phyloP scores from a whole-genome alignment of 2,113 vertebrate genomes.

The Thamnaconus septentrionalis region DNA sequence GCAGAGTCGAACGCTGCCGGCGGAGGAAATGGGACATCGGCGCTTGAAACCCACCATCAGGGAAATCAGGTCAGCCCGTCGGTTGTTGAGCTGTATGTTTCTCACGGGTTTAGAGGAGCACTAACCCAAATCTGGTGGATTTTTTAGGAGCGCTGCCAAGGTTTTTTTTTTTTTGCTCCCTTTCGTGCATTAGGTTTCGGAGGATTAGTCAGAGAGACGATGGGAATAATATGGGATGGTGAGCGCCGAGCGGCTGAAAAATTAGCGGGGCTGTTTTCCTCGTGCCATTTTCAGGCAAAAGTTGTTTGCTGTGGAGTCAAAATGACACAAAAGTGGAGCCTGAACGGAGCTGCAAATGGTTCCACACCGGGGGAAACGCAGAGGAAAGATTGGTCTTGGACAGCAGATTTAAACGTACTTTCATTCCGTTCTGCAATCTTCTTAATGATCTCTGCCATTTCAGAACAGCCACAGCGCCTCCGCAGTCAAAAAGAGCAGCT shows the following conservation, averaged over 20 bases:
- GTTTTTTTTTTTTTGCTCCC: slow-evolving; percentile 2
- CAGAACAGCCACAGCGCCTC: no score
- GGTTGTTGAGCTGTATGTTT: slow-evolving; percentile 40
- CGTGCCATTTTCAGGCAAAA: background rate
- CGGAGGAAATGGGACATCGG: slow-evolving; percentile 40
- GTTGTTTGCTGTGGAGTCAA: background rate
- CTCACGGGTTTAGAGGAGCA: slow-evolving; percentile 29
- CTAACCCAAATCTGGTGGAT: slow-evolving; percentile 46
- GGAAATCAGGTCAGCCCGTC: slow-evolving; percentile 56
- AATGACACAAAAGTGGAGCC: slow-evolving; percentile 3
- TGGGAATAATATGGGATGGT: slow-evolving; percentile 8
- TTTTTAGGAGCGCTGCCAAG: slow-evolving; percentile 12
- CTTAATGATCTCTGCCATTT: no score
- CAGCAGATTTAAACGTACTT: background rate
- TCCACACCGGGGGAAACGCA: background rate
- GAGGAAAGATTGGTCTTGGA: background rate
- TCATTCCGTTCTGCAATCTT: background rate
- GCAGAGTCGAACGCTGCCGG: slow-evolving; percentile 41
- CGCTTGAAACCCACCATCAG: slow-evolving; percentile 13
- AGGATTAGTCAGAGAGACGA: slow-evolving; percentile 4
- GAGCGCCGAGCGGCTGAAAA: slow-evolving; percentile 8
- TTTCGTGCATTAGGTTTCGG: slow-evolving; percentile 21
- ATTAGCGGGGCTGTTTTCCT: slow-evolving; percentile 13
- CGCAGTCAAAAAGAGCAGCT: no score
- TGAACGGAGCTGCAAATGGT: background rate